Evolutionary conservation across 2,888 invertebrate species (phyloP).

Genomic region (Conistra vaccinii): DNA sequence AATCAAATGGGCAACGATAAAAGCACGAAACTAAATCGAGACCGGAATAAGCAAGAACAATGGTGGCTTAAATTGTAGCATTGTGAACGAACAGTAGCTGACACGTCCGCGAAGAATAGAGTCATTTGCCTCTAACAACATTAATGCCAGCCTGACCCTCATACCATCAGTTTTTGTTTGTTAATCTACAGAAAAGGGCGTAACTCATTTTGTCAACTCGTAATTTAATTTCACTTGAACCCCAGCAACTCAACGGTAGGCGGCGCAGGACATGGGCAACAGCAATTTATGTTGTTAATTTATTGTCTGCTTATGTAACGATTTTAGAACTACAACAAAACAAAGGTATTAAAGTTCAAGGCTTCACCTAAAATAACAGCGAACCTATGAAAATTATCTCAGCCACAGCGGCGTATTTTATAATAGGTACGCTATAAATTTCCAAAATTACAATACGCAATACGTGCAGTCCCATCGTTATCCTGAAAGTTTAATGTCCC

Average conservation of each 20-base stretch:
- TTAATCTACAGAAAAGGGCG: slow-evolving; percentile 91
- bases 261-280: slow-evolving; percentile 80
- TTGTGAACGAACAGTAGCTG: slow-evolving; percentile 80
- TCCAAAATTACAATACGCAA: slow-evolving; percentile 77
- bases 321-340: slow-evolving; percentile 72
- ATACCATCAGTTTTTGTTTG: slow-evolving; percentile 90
- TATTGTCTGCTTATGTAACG: slow-evolving; percentile 79
- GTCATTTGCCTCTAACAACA: slow-evolving; percentile 89
- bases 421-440: slow-evolving; percentile 75
- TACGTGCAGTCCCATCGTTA: slow-evolving; percentile 76
- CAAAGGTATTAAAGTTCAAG: slow-evolving; percentile 58
- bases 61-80: slow-evolving; percentile 85
- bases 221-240: slow-evolving; percentile 89
- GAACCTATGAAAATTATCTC: slow-evolving; percentile 46
- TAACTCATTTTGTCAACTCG: slow-evolving; percentile 90
- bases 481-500: slow-evolving; percentile 79
- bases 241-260: slow-evolving; percentile 79
- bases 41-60: slow-evolving; percentile 87
- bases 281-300: slow-evolving; percentile 85
- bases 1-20: slow-evolving; percentile 84
- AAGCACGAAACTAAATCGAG: slow-evolving; percentile 87
- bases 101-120: slow-evolving; percentile 87
- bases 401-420: slow-evolving; percentile 41
- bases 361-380: slow-evolving; percentile 46
- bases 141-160: slow-evolving; percentile 88